phyloP scores from a whole-genome alignment of 2,888 invertebrate genomes.

The Cremastobaeus sp. region DNA sequence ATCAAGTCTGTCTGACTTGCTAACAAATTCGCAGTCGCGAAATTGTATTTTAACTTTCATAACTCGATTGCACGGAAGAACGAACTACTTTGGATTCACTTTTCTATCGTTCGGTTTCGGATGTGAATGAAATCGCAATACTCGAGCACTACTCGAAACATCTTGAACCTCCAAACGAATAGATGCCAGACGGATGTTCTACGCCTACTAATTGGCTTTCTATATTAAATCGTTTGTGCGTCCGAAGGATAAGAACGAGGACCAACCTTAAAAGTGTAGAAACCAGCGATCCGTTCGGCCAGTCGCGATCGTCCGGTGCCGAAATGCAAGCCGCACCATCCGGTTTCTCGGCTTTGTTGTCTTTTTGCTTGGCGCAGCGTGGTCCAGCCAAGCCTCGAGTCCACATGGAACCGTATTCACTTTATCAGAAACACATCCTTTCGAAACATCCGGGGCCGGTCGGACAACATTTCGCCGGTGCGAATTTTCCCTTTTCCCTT shows the following conservation, averaged over 20 bases:
- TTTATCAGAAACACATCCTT: slow-evolving; percentile 39
- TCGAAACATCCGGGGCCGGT: slow-evolving; percentile 27
- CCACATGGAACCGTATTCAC: slow-evolving; percentile 55
- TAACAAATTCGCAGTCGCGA: too few species aligned
- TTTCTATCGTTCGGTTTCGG: too few species aligned
- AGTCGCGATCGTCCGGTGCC: slow-evolving; percentile 48
- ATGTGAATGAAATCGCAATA: too few species aligned
- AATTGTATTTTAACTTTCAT: too few species aligned
- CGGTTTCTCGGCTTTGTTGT: slow-evolving; percentile 47
- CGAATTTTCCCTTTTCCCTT: neutral
- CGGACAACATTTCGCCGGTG: slow-evolving; percentile 18
- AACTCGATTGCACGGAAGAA: too few species aligned
- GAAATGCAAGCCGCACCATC: slow-evolving; percentile 47
- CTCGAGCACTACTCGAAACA: too few species aligned
- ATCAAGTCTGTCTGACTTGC: too few species aligned
- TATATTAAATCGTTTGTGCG: neutral
- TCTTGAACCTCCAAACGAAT: neutral
- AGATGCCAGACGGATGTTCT: neutral
- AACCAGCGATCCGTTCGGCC: slow-evolving; percentile 43
- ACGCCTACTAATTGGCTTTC: neutral
- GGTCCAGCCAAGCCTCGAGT: slow-evolving; percentile 30
- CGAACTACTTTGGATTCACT: too few species aligned
- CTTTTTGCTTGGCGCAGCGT: slow-evolving; percentile 35
- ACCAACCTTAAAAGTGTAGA: slow-evolving; percentile 43
- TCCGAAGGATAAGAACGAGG: neutral